Conservation (phyloP, 2,113 vertebrate genomes). For the Cathartes aura region DNA sequence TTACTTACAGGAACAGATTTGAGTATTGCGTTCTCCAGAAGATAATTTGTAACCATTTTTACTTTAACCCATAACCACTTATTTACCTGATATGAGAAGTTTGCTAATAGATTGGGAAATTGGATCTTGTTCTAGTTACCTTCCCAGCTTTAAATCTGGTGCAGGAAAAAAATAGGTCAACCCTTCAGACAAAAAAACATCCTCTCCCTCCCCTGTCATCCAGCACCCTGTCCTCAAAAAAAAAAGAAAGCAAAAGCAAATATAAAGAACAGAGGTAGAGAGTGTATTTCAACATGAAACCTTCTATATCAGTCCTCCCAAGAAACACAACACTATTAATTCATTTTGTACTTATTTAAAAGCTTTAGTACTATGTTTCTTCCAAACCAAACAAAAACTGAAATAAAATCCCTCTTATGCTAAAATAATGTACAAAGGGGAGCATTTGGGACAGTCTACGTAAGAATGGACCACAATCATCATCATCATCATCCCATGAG, state of each 20-base stretch:
- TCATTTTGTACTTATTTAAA: conserved; percentile 15
- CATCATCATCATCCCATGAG: neutral
- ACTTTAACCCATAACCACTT: neutral
- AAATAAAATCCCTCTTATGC: neutral
- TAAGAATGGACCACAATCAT: neutral
- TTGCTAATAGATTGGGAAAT: neutral
- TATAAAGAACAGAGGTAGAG: neutral
- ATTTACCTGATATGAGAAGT: neutral
- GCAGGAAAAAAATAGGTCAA: neutral
- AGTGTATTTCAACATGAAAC: neutral
- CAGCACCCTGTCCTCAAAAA: neutral
- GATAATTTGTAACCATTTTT: neutral
- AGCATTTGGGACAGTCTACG: neutral
- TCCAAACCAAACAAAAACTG: conserved; percentile 18
- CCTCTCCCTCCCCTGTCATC: neutral
- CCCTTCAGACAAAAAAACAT: neutral
- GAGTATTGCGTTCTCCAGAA: neutral
- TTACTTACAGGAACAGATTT: neutral
- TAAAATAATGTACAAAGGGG: conserved; percentile 16
- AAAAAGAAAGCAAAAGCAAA: neutral
- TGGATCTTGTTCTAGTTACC: neutral
- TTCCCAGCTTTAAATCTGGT: neutral
- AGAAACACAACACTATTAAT: conserved; percentile 13
- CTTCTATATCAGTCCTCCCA: neutral
- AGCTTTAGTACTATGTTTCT: neutral